Conservation (phyloP, 2,797 vertebrate species). For the Limosa lapponica region DNA sequence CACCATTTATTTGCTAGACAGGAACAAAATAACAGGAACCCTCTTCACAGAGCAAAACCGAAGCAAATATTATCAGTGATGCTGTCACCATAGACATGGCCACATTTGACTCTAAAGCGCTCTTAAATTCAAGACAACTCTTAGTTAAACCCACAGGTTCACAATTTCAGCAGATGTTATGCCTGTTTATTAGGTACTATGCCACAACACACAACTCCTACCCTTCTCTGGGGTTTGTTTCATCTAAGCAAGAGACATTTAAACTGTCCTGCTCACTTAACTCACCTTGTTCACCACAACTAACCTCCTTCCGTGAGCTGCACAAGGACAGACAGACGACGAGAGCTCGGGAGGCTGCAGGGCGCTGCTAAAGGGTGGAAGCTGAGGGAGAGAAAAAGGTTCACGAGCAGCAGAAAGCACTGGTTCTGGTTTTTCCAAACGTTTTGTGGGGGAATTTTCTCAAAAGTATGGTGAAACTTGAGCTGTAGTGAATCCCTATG, state of each 20-base stretch:
- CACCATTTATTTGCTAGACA: neutral
- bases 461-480: accelerated
- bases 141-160: neutral
- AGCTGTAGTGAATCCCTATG: neutral
- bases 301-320: neutral
- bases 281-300: accelerated
- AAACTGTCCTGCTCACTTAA: neutral
- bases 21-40: neutral
- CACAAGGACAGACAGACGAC: neutral
- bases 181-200: neutral
- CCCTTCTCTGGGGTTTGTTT: neutral
- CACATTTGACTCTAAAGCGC: neutral
- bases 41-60: neutral
- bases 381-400: neutral
- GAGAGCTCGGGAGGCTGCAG: neutral
- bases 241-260: neutral
- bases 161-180: neutral
- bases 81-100: neutral
- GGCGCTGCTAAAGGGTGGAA: neutral
- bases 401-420: neutral
- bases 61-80: neutral
- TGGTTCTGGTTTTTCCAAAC: neutral
- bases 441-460: neutral
- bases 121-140: neutral
- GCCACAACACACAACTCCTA: neutral